phyloP scores from a whole-genome alignment of 2,113 vertebrate species.

The Neodontobutis hainanensis region DNA sequence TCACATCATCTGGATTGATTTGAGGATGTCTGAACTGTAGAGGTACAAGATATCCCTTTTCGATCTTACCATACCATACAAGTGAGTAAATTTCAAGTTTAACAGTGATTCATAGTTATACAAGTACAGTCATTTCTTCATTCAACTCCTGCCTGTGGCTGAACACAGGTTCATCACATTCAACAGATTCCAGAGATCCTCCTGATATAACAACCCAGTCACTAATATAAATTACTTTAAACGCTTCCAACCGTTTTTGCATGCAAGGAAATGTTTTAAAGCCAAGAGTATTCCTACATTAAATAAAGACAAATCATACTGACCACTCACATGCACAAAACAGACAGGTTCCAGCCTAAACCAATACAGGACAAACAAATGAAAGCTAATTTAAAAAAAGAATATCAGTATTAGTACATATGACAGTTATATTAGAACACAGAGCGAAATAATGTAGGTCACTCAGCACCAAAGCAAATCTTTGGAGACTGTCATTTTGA shows the following conservation, averaged over 20 bases:
- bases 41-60: conserved; percentile 2
- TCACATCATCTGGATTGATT: conserved; percentile 17
- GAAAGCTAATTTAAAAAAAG: conserved; percentile 13
- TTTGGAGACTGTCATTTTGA: neutral
- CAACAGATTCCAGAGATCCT: conserved; percentile 21
- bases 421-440: neutral
- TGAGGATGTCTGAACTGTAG: neutral
- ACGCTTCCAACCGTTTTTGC: neutral
- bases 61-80: neutral
- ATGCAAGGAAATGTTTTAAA: neutral
- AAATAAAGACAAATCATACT: conserved; percentile 16
- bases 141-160: neutral
- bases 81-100: neutral
- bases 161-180: conserved; percentile 46
- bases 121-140: neutral
- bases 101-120: conserved; percentile 2
- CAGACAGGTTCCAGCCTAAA: conserved; percentile 13
- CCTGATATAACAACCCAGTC: neutral
- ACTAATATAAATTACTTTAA: neutral
- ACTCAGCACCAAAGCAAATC: neutral
- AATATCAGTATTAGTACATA: conserved; percentile 9
- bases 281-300: conserved; percentile 2
- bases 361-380: conserved; percentile 21
- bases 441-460: neutral
- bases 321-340: conserved; percentile 27